These are phyloP conservation scores for Trogon surrucura DNA, from an alignment of 2,113 vertebrate genomes.

Conservation along the genomic window DNA sequence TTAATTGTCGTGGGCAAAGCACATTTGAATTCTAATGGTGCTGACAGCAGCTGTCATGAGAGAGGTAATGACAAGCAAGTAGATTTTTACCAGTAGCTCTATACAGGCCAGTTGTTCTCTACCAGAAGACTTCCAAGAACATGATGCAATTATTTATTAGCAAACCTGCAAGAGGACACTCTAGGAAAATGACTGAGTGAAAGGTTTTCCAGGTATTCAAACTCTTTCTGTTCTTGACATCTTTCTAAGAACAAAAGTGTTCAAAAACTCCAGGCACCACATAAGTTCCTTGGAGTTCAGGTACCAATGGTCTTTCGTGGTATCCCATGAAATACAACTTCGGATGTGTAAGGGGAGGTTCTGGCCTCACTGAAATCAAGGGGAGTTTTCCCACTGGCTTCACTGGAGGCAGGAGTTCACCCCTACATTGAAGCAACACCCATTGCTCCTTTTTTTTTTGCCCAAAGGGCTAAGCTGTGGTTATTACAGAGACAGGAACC, in stretches of 20 bases:
- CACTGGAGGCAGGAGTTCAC: not conserved
- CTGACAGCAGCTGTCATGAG: conserved; percentile 19
- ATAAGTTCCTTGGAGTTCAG: not conserved
- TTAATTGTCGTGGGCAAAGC: conserved; percentile 22
- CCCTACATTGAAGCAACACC: not conserved
- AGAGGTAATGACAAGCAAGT: conserved; percentile 16
- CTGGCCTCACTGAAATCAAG: not conserved
- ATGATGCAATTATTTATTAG: not conserved
- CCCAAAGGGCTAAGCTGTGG: not conserved
- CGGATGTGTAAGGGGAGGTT: not conserved
- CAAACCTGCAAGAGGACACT: not conserved
- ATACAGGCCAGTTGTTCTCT: not conserved
- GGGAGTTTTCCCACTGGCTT: not conserved
- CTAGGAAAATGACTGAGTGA: not conserved
- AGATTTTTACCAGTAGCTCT: conserved; percentile 15
- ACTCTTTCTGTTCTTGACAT: not conserved
- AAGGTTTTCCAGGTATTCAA: not conserved
- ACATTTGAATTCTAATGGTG: conserved; percentile 35
- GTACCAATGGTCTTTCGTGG: not conserved
- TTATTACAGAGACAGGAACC: not conserved
- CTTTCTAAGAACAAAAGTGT: not conserved
- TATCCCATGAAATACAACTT: not conserved
- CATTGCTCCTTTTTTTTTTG: not conserved
- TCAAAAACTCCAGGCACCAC: not conserved
- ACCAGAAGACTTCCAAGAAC: not conserved